These are phyloP conservation scores for Podilymbus podiceps DNA, from an alignment of 2,113 vertebrate species.

Conservation along the genomic window DNA sequence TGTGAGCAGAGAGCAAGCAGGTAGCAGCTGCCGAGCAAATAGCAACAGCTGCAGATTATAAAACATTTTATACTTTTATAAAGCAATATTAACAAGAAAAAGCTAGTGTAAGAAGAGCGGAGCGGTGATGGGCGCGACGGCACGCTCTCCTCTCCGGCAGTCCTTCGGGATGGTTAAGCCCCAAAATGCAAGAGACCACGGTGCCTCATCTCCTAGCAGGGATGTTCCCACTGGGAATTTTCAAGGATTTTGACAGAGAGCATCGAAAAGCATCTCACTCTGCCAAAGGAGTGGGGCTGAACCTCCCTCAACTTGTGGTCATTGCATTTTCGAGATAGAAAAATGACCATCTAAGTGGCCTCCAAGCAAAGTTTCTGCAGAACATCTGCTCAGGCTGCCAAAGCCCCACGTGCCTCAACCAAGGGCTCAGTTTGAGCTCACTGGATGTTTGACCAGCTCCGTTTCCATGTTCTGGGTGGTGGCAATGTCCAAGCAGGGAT, in stretches of 20 bases:
- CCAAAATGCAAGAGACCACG: rapidly evolving
- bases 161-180: neutral
- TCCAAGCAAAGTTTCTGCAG: neutral
- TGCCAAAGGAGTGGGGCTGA: neutral
- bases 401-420: neutral
- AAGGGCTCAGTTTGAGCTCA: neutral
- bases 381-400: neutral
- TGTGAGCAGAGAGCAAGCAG: neutral
- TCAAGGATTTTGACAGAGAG: neutral
- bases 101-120: neutral
- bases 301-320: neutral
- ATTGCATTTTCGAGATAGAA: neutral
- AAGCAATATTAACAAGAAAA: neutral
- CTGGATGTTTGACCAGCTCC: neutral
- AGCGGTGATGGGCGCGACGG: rapidly evolving
- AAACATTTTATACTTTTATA: neutral
- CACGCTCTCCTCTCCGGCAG: neutral
- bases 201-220: rapidly evolving
- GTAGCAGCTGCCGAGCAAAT: neutral
- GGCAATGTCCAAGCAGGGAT: neutral
- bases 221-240: neutral
- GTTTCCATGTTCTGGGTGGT: neutral
- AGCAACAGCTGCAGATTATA: neutral
- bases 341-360: neutral
- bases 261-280: neutral